phyloP scores from a whole-genome alignment of 1,140 invertebrate species.

The Drosophila watanabei region DNA sequence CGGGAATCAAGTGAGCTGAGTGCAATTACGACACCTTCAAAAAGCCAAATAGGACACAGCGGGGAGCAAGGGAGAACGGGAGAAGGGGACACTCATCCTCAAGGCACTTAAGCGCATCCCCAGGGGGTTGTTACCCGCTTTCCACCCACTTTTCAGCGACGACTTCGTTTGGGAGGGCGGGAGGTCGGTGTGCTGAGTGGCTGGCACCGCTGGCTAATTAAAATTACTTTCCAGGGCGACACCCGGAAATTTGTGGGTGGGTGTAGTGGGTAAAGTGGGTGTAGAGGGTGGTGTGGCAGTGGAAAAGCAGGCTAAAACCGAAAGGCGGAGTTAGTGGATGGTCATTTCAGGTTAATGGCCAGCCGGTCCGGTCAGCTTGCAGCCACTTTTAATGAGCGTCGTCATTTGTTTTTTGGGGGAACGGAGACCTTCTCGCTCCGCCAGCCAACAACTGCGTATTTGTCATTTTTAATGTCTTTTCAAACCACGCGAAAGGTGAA shows the following conservation, averaged over 20 bases:
- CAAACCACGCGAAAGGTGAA: conserved; percentile 67
- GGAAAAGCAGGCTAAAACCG: conserved; percentile 5
- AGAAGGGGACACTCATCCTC: conserved; percentile 22
- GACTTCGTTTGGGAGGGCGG: conserved; percentile 8
- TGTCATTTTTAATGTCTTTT: conserved; percentile 74
- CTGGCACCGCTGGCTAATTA: conserved; percentile 63
- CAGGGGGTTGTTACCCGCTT: conserved; percentile 51
- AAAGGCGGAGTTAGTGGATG: conserved; percentile 10
- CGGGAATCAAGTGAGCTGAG: conserved; percentile 72
- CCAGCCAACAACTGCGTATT: conserved; percentile 48
- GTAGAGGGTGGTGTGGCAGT: not conserved
- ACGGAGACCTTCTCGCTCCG: conserved; percentile 22
- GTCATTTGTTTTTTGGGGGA: conserved; percentile 53
- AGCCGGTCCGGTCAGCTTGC: conserved; percentile 53
- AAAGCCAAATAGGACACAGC: conserved; percentile 59
- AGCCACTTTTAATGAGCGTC: conserved; percentile 68
- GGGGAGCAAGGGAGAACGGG: not conserved
- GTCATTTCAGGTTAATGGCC: conserved; percentile 52
- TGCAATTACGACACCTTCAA: conserved; percentile 83
- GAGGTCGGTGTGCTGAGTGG: conserved; percentile 13
- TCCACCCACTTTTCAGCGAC: conserved; percentile 15
- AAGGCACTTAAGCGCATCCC: conserved; percentile 76
- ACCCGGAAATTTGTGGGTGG: conserved; percentile 53
- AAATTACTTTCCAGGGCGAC: conserved; percentile 72
- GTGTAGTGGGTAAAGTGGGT: no score